phyloP scores from a whole-genome alignment of 1,140 invertebrate genomes.

The Ectropis grisescens region DNA sequence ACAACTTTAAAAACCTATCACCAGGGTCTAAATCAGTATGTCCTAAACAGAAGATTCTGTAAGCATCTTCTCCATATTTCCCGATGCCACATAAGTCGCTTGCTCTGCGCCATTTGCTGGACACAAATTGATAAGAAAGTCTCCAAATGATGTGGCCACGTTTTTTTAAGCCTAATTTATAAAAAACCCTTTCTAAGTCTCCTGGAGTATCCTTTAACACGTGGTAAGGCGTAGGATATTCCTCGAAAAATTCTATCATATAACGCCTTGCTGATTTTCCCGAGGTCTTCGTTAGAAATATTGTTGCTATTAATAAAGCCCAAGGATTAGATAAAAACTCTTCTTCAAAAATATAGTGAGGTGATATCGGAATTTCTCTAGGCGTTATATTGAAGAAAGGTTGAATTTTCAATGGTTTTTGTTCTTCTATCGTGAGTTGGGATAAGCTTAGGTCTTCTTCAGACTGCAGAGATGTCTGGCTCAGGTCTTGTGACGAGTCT shows the following conservation, averaged over 20 bases:
- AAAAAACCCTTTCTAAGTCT: conserved; percentile 63
- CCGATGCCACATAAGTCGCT: conserved; percentile 70
- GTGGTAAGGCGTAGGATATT: conserved; percentile 60
- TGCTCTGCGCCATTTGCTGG: conserved; percentile 68
- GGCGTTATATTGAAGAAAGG: conserved; percentile 58
- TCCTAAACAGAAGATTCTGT: conserved; percentile 69
- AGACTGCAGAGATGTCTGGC: conserved; percentile 29
- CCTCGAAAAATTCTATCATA: conserved; percentile 63
- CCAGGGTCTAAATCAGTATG: conserved; percentile 68
- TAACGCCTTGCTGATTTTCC: conserved; percentile 55
- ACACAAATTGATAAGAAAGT: conserved; percentile 68
- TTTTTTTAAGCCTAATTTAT: conserved; percentile 61
- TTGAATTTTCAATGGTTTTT: conserved; percentile 34
- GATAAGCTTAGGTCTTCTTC: conserved; percentile 43
- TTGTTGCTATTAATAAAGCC: conserved; percentile 69
- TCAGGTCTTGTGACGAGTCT: conserved; percentile 31
- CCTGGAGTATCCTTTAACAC: conserved; percentile 49
- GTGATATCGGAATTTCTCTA: conserved; percentile 58
- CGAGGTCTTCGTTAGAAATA: conserved; percentile 71
- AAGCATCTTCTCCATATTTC: conserved; percentile 71
- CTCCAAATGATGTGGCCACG: conserved; percentile 68
- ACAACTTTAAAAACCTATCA: conserved; percentile 70
- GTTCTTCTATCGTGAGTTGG: conserved; percentile 44
- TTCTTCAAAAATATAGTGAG: conserved; percentile 70
- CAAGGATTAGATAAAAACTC: conserved; percentile 67